A percentile compares a stretch with the other conserved stretches of the same genome.
Evolutionary conservation across 64 coral and sea anemone species (phyloP).

Genomic region (Dendronephthya gigantea): DNA sequence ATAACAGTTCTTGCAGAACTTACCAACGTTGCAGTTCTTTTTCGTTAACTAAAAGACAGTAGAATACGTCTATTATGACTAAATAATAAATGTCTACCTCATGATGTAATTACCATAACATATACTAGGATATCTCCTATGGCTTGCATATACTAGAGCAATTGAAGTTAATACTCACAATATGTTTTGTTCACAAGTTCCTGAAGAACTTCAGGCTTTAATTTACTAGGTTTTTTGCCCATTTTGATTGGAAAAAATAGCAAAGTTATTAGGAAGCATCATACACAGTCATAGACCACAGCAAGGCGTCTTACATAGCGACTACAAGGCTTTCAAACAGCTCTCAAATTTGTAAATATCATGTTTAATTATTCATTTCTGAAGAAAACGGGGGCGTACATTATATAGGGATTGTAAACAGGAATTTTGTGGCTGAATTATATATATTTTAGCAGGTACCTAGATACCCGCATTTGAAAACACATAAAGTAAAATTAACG

Average conservation of each 20-base stretch:
- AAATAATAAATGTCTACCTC: background rate
- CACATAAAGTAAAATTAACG: background rate
- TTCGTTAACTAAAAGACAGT: conserved; percentile 66
- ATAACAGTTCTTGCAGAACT: background rate
- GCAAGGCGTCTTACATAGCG: background rate
- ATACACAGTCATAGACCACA: background rate
- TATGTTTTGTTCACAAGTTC: conserved; percentile 90
- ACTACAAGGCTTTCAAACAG: background rate
- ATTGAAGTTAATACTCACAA: conserved; percentile 49
- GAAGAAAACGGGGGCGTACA: background rate
- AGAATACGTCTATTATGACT: background rate
- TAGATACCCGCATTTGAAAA: background rate
- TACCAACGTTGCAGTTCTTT: conserved; percentile 95
- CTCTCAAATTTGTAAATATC: background rate
- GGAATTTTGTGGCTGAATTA: background rate
- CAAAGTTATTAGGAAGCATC: background rate
- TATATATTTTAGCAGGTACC: no score
- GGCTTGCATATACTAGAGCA: no score
- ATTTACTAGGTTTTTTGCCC: conserved; percentile 87
- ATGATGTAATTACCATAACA: background rate
- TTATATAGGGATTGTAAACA: background rate
- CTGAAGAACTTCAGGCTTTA: conserved; percentile 62
- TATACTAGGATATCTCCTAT: no score
- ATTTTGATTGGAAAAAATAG: conserved; percentile 34
- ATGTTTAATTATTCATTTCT: conserved; percentile 15